These are phyloP conservation scores for Idaea aversata DNA, from an alignment of 2,888 invertebrate genomes.

Conservation along the genomic window DNA sequence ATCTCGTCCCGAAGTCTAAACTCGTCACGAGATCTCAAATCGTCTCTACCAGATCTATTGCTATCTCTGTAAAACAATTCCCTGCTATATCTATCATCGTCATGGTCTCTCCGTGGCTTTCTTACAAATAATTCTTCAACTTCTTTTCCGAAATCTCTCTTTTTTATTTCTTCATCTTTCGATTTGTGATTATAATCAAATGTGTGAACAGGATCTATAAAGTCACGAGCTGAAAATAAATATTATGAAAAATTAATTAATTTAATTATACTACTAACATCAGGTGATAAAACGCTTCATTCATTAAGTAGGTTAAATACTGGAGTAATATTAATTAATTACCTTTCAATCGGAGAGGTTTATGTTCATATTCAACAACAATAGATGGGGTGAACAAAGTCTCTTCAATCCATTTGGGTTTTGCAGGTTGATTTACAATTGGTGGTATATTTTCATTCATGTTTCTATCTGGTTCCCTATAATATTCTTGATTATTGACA, in stretches of 20 bases:
- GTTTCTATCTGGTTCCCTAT: slow-evolving; percentile 13
- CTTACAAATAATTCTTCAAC: slow-evolving; percentile 58
- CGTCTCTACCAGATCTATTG: slow-evolving; percentile 46
- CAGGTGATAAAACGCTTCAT: background rate
- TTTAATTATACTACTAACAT: slow-evolving; percentile 12
- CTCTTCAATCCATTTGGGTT: slow-evolving; percentile 62
- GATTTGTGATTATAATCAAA: slow-evolving; percentile 86
- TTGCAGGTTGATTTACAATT: slow-evolving; percentile 22
- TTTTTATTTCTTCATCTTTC: slow-evolving; percentile 60
- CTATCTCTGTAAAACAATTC: slow-evolving; percentile 45
- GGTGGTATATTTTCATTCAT: slow-evolving; percentile 27
- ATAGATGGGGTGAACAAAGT: slow-evolving; percentile 78
- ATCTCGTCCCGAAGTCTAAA: slow-evolving; percentile 33
- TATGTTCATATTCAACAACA: slow-evolving; percentile 87
- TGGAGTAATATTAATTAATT: slow-evolving; percentile 37
- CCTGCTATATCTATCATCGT: slow-evolving; percentile 40
- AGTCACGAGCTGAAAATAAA: slow-evolving; percentile 66
- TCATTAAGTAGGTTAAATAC: background rate
- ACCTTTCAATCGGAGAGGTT: slow-evolving; percentile 78
- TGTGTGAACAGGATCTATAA: slow-evolving; percentile 83
- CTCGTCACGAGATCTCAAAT: slow-evolving; percentile 28
- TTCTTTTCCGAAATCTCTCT: slow-evolving; percentile 62
- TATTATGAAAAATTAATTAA: slow-evolving; percentile 8
- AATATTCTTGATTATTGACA: slow-evolving; percentile 14
- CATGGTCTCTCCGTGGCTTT: slow-evolving; percentile 46